These are phyloP conservation scores for Lithosia quadra DNA, from an alignment of 2,888 invertebrate species.

Conservation along the genomic window DNA sequence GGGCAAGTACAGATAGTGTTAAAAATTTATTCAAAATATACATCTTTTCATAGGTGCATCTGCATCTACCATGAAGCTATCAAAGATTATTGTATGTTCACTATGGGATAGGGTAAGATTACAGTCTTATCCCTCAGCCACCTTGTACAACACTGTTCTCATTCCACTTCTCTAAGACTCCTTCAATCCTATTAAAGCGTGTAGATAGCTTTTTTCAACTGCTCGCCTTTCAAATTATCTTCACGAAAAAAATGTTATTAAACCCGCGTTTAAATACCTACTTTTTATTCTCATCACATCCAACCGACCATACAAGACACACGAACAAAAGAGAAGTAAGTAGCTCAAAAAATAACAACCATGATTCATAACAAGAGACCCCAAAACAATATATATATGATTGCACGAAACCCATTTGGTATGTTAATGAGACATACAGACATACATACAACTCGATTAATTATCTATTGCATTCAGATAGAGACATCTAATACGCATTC, in stretches of 20 bases:
- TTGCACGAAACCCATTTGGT: conserved; percentile 47
- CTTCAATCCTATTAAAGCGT: background rate
- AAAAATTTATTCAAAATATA: too few species aligned
- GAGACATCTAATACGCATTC: conserved; percentile 71
- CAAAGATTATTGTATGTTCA: too few species aligned
- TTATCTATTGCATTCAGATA: conserved; percentile 66
- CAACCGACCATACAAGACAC: background rate
- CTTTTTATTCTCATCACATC: background rate
- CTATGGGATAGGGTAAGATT: too few species aligned
- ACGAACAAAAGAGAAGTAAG: conserved; percentile 5
- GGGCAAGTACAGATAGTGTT: too few species aligned
- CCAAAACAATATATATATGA: conserved; percentile 47
- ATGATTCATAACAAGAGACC: conserved; percentile 46
- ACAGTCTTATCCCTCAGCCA: too few species aligned
- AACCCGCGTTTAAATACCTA: background rate
- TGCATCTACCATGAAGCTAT: too few species aligned
- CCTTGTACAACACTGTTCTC: background rate
- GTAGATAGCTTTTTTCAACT: background rate
- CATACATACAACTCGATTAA: conserved; percentile 46
- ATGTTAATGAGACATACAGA: conserved; percentile 75
- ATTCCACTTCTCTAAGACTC: background rate
- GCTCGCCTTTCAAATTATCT: conserved; percentile 2
- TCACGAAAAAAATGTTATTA: conserved; percentile 1
- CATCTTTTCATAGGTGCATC: too few species aligned
- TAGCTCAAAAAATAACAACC: conserved; percentile 8